phyloP scores from a whole-genome alignment of 2,888 invertebrate species.

The Sympetrum striolatum region DNA sequence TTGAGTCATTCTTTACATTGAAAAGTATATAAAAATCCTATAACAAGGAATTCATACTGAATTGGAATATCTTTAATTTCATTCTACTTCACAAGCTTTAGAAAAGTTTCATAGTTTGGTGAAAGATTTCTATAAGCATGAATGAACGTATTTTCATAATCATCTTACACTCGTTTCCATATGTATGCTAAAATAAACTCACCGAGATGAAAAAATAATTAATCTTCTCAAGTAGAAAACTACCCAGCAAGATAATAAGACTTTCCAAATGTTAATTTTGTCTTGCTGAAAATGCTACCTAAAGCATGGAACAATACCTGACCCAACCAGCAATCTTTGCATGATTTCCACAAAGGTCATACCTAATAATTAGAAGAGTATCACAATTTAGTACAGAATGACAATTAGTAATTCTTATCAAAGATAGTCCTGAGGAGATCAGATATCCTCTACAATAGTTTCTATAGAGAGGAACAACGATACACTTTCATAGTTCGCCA shows the following conservation, averaged over 20 bases:
- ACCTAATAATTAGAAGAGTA: constrained; percentile 18
- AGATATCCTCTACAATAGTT: constrained; percentile 4
- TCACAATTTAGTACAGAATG: constrained; percentile 31
- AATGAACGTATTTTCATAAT: not conserved
- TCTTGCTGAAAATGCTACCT: not conserved
- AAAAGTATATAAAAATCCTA: no score
- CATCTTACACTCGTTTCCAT: not conserved
- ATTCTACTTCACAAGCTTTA: no score
- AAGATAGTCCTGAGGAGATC: constrained; percentile 6
- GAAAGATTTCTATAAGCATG: not conserved
- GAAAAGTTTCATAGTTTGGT: not conserved
- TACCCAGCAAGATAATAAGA: not conserved
- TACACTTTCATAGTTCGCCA: constrained; percentile 10
- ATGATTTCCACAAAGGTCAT: not conserved
- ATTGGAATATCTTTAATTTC: no score
- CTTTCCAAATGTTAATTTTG: not conserved
- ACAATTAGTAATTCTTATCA: not conserved
- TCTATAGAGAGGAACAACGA: constrained; percentile 15
- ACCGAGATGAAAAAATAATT: constrained; percentile 19
- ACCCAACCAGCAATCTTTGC: not conserved
- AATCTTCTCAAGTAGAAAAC: not conserved
- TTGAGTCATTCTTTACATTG: no score
- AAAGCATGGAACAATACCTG: not conserved
- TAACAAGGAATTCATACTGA: no score
- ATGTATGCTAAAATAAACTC: not conserved